Evolutionary conservation across 2,797 vertebrate species (phyloP).

Genomic region (Melanotaenia nigrans): DNA sequence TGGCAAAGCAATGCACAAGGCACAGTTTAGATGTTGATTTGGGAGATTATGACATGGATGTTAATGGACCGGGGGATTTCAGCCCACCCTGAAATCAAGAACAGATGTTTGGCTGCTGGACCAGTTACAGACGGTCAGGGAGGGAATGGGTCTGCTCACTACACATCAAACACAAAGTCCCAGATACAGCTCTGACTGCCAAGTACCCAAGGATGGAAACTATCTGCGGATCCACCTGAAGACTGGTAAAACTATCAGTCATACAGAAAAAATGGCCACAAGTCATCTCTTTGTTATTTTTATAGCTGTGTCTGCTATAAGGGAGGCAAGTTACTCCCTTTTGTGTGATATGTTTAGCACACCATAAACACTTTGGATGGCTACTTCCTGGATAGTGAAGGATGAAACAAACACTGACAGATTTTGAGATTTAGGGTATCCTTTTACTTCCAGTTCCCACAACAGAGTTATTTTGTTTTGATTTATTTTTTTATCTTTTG

Average conservation of each 20-base stretch:
- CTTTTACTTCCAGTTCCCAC: not conserved
- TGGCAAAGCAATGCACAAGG: constrained; percentile 40
- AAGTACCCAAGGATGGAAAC: constrained; percentile 57
- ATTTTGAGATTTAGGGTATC: not conserved
- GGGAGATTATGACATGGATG: constrained; percentile 74
- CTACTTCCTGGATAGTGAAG: constrained; percentile 2
- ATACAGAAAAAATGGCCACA: constrained; percentile 11
- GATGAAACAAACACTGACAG: constrained; percentile 1
- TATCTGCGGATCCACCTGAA: constrained; percentile 57
- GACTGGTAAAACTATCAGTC: constrained; percentile 46
- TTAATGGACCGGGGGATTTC: constrained; percentile 73
- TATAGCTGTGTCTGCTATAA: constrained; percentile 18
- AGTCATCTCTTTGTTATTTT: constrained; percentile 40
- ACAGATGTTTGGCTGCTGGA: constrained; percentile 78
- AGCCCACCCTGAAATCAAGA: constrained; percentile 75
- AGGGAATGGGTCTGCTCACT: constrained; percentile 54
- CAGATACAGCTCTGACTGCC: constrained; percentile 46
- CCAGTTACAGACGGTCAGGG: constrained; percentile 51
- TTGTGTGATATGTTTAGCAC: constrained; percentile 21
- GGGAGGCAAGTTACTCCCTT: constrained; percentile 4
- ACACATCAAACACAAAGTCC: constrained; percentile 62
- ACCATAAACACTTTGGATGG: constrained; percentile 21
- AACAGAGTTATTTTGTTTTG: not conserved
- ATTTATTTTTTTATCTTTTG: too few species aligned
- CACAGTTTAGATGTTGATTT: constrained; percentile 65